These are phyloP conservation scores for Bubo blakistoni DNA, from an alignment of 2,113 vertebrate genomes.

Conservation along the genomic window DNA sequence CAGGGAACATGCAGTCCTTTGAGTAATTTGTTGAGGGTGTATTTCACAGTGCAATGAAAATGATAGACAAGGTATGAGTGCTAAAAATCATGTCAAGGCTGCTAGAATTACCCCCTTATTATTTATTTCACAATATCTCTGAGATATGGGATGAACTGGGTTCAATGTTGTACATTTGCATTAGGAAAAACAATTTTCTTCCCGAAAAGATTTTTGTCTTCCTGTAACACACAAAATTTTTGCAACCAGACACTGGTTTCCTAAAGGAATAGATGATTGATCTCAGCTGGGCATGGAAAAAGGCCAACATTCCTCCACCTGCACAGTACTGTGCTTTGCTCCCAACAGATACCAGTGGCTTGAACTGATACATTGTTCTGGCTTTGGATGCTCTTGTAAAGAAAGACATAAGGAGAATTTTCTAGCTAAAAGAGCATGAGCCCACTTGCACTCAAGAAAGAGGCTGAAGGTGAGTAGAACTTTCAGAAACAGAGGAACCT, in stretches of 20 bases:
- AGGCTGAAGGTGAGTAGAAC: neutral
- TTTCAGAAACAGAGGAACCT: neutral
- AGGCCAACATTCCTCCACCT: neutral
- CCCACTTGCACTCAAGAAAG: neutral
- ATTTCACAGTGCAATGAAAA: neutral
- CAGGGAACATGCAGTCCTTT: neutral
- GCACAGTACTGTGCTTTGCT: neutral
- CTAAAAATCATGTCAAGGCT: neutral
- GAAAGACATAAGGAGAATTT: neutral
- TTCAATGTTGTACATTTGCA: neutral
- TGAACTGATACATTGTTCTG: neutral
- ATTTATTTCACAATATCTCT: slow-evolving; percentile 27
- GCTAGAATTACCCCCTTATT: neutral
- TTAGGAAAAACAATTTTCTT: neutral
- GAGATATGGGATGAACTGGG: neutral
- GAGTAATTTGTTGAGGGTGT: neutral
- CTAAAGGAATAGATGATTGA: neutral
- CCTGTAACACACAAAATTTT: neutral
- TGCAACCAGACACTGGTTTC: neutral
- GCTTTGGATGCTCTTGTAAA: neutral
- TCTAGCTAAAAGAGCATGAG: neutral
- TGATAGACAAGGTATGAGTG: neutral
- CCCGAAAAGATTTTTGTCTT: neutral
- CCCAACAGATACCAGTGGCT: neutral
- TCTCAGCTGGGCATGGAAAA: neutral